Base-by-base conservation (phyloP, 2,113 vertebrate species). In the Sinocyclocheilus anophthalmus region DNA sequence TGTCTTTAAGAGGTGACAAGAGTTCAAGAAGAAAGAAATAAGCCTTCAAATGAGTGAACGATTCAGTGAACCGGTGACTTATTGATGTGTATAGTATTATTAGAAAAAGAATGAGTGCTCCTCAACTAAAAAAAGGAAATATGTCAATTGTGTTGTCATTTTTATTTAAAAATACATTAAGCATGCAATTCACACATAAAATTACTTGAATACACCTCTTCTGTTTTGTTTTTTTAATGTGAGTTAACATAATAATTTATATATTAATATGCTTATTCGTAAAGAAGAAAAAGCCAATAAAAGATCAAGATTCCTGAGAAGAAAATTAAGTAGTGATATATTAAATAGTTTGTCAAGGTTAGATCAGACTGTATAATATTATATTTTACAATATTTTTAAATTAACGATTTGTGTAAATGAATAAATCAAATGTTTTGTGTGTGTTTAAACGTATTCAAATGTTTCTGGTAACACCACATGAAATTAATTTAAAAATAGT, bases 11-110 rank as follows among this genome's bases (percentile, higher is more conserved):
- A 88, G 77, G 86, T 88, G 84, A 70, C 0, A 70, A 92, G 93
- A 93, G 93, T 94, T 94, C 93, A 94, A 94, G 86, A 48, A 70
- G 93, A 91, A 94, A 93, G 91, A 94, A 94, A 93, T 92, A 92
- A 93, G 91, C 88, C 92, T 92, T 93, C 92, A 93, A 76, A 91
- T 91, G 88, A 91, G 90, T 89, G 91, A 87, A 89, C 87, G 83
- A 87, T 82, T 82, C 14, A 76, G 7, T 59, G 20, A 79, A 79
- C 18, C 1, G 20, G 20, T 61, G 33, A 69, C 61, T 26, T 82
- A 69, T 50, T 82, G 63, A 67, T n/a, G 2, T 69, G 20, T 30
- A 11, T 20, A 57, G 39, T 14, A 12, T 48, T 75, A n/a, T 39
- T 39, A 72, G 73, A 50, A 48, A 77, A 53, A 55, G 3, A 18